A percentile compares a stretch with the other conserved stretches of the same genome.
Evolutionary conservation across 1,140 invertebrate genomes (phyloP).

Genomic region (Saxidomus purpurata): DNA sequence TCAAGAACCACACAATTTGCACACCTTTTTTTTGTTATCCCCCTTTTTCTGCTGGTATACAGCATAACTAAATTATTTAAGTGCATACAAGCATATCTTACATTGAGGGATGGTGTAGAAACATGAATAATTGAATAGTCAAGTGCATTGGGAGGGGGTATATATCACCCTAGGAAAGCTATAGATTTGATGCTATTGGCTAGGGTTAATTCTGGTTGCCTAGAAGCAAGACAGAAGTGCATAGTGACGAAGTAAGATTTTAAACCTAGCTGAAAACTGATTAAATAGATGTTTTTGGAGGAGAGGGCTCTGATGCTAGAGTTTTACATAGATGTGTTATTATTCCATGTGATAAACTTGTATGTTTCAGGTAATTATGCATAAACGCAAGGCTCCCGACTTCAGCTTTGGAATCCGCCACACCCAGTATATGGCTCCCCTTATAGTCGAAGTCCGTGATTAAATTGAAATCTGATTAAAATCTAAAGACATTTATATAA

Average conservation of each 20-base stretch:
- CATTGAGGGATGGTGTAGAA: too few species aligned
- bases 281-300: not conserved
- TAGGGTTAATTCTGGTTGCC: conserved; percentile 54
- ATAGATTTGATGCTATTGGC: too few species aligned
- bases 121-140: too few species aligned
- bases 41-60: too few species aligned
- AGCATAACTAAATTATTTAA: too few species aligned
- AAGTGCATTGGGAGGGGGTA: too few species aligned
- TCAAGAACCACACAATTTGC: too few species aligned
- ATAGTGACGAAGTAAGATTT: not conserved
- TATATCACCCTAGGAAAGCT: too few species aligned
- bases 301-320: not conserved
- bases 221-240: not conserved
- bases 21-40: too few species aligned
- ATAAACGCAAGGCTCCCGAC: conserved; percentile 87
- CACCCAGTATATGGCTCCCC: conserved; percentile 90
- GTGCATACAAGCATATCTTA: too few species aligned
- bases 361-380: conserved; percentile 83
- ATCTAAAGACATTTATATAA: conserved; percentile 4
- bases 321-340: conserved; percentile 47
- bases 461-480: conserved; percentile 38
- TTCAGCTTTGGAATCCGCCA: conserved; percentile 96
- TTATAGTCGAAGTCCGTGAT: conserved; percentile 78
- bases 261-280: not conserved
- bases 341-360: conserved; percentile 42